These are phyloP conservation scores for Trissolcus brochymenae DNA, from an alignment of 2,888 invertebrate genomes.

Conservation along the genomic window DNA sequence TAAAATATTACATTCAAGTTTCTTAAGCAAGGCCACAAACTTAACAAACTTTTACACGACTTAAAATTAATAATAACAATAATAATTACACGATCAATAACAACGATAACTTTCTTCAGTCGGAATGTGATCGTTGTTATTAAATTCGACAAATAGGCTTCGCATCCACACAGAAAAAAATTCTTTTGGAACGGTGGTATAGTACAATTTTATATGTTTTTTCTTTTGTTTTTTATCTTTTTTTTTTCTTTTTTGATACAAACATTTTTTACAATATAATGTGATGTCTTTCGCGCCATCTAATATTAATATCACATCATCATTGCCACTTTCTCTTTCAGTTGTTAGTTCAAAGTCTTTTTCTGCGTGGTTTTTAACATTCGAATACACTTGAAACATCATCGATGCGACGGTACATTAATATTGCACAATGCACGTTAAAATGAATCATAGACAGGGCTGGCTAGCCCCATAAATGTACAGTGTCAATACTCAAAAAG, in stretches of 20 bases:
- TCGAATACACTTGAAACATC: constrained; percentile 29
- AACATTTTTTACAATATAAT: too few species aligned
- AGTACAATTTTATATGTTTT: too few species aligned
- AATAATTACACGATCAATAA: constrained; percentile 62
- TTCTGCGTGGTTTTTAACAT: constrained; percentile 15
- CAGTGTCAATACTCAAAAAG: not conserved
- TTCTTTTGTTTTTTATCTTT: too few species aligned
- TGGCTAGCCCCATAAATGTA: constrained; percentile 5
- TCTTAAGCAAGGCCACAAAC: constrained; percentile 76
- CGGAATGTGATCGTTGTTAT: constrained; percentile 26
- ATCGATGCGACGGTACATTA: constrained; percentile 5
- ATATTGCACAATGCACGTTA: not conserved
- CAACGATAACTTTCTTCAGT: constrained; percentile 20
- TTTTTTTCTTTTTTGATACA: too few species aligned
- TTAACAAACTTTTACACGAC: constrained; percentile 76
- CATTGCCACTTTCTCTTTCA: too few species aligned
- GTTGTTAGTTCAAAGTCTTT: constrained; percentile 9
- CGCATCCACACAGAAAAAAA: constrained; percentile 28
- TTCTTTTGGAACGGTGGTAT: constrained; percentile 7
- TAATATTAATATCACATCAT: too few species aligned
- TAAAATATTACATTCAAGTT: constrained; percentile 74
- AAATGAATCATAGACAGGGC: constrained; percentile 40
- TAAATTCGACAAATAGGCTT: constrained; percentile 50
- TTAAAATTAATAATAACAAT: constrained; percentile 59
- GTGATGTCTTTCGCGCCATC: too few species aligned